These are phyloP conservation scores for Athalia cordata DNA, from an alignment of 2,888 invertebrate species.

Conservation along the genomic window DNA sequence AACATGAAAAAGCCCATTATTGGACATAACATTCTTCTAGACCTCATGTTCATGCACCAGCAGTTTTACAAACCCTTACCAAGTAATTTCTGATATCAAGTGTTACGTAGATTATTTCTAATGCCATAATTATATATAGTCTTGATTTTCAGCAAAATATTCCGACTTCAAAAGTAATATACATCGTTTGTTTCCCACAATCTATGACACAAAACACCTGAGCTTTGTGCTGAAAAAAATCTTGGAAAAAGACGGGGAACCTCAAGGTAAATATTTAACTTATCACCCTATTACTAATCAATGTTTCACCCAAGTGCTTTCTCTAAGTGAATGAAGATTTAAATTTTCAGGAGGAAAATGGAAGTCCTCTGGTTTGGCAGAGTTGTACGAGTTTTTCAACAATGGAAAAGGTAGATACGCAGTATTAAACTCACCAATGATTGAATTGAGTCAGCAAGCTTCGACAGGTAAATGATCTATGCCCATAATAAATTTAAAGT, in stretches of 20 bases:
- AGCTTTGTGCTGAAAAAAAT: constrained; percentile 76
- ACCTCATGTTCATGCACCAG: constrained; percentile 82
- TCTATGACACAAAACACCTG: constrained; percentile 86
- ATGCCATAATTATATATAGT: neutral
- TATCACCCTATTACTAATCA: no score
- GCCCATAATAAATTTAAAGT: constrained; percentile 23
- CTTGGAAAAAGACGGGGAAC: constrained; percentile 70
- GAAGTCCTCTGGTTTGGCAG: constrained; percentile 76
- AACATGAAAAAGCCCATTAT: constrained; percentile 81
- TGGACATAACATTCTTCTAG: constrained; percentile 85
- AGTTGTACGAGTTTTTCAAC: constrained; percentile 79
- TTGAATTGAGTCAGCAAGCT: constrained; percentile 61
- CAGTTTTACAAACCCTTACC: constrained; percentile 84
- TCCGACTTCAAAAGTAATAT: constrained; percentile 79
- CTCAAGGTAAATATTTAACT: constrained; percentile 23
- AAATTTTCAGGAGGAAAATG: constrained; percentile 71
- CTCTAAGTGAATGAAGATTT: neutral
- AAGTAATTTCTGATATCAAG: constrained; percentile 64
- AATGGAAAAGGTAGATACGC: constrained; percentile 72
- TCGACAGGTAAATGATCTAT: constrained; percentile 7
- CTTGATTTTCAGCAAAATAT: constrained; percentile 74
- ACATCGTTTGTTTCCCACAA: constrained; percentile 78
- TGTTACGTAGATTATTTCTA: no score
- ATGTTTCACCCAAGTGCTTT: no score
- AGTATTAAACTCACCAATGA: constrained; percentile 70